Evolutionary conservation across 2,797 vertebrate genomes (phyloP), one percentile per base, ranked within the genome.

Genomic region (Acrossocheilus fasciatus): DNA sequence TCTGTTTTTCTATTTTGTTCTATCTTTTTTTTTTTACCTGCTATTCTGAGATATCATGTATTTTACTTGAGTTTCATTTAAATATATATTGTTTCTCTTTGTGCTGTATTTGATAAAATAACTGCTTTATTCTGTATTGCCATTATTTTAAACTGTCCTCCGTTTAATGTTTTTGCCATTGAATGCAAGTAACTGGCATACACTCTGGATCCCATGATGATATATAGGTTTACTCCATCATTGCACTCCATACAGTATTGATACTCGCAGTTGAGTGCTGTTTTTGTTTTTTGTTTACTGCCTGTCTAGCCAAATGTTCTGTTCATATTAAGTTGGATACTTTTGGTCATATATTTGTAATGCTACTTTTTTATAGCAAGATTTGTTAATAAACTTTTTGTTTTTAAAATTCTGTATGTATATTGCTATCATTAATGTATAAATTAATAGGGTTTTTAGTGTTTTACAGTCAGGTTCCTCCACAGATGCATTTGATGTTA

Each of bases 301-400:
- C 11, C 62, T 59, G 1, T 59, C 15, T 41, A 39, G 76, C 76
- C 84, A 85, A 73, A 85, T 80, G 26, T 79, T 78, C 36, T 45
- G 15, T 78, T 78, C 8, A 34, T 77, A 20, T 59, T 70, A 36
- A 7, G 66, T 72, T 72, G 66, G 26, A 47, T 80, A 62, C 26
- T 23, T 23, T 72, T 72, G 52, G 30, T 62, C 47, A 57, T 50
- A 57, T 54, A 43, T 54, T 69, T 77, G 26, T 36, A 80, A 73
- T 72, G 76, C 20, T 47, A 69, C 12, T 73, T 85, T 69, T 84
- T 80, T 80, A 70, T 72, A 59, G 26, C 18, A 15, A 34, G 10
- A 34, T 85, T 85, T 85, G 41, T 62, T 59, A 79, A 85, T 85
- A 85, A 79, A 85, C 2, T 4, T 26, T 84, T 26, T 26, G 8